Percentiles rank a stretch among this genome's conserved stretches.
Evolutionary conservation across 2,113 vertebrate species (phyloP).

Genomic region (Chloropsis cyanopogon): DNA sequence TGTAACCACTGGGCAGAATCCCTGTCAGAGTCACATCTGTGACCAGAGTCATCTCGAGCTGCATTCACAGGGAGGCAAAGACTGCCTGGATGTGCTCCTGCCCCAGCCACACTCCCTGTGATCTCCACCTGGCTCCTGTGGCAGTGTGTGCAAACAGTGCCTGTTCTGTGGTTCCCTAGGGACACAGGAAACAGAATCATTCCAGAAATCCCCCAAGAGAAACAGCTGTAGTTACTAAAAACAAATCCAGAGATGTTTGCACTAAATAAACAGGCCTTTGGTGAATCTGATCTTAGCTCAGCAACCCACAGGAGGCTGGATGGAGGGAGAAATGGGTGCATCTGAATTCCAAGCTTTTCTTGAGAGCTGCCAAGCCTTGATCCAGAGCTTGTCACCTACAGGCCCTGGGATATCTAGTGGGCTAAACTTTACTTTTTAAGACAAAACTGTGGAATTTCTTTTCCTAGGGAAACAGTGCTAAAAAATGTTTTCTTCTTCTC

Average conservation of each 20-base stretch:
- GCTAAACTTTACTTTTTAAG: neutral
- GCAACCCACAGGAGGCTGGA: neutral
- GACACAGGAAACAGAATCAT: rapidly evolving
- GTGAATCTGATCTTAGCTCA: neutral
- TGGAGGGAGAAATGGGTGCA: neutral
- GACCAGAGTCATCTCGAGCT: neutral
- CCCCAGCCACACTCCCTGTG: neutral
- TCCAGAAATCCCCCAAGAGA: neutral
- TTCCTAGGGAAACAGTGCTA: neutral
- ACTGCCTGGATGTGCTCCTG: neutral
- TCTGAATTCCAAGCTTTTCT: neutral
- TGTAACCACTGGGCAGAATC: neutral
- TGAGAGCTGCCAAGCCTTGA: neutral
- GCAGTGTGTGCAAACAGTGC: rapidly evolving
- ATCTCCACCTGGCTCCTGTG: neutral
- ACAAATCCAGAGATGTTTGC: neutral
- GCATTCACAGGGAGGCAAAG: neutral
- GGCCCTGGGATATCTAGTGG: neutral
- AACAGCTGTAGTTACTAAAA: neutral
- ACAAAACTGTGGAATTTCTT: neutral
- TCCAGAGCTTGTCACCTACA: neutral
- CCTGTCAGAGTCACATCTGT: neutral
- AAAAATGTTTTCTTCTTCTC: neutral
- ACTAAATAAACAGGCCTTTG: neutral
- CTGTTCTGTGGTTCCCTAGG: neutral